A percentile compares a stretch with the other conserved stretches of the same genome.
phyloP scores from a whole-genome alignment of 2,113 vertebrate genomes.

The Sinocyclocheilus maitianheensis region DNA sequence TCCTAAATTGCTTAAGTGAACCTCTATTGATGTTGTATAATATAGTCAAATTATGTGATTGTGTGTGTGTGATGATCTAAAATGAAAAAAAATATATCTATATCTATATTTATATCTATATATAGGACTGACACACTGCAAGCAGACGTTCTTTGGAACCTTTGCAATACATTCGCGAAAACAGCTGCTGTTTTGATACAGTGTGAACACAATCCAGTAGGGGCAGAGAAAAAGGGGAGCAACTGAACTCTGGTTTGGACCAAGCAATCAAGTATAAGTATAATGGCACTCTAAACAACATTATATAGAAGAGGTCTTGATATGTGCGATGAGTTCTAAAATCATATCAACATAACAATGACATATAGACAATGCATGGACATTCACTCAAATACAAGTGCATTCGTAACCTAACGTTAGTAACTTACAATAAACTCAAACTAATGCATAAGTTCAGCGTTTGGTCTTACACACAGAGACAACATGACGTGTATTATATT shows the following conservation, averaged over 20 bases:
- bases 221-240: not conserved
- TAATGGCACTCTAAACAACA: not conserved
- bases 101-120: not conserved
- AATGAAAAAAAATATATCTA: not conserved
- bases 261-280: not conserved
- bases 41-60: not conserved
- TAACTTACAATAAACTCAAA: slow-evolving; percentile 63
- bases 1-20: not conserved
- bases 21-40: not conserved
- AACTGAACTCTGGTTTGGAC: not conserved
- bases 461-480: slow-evolving; percentile 57
- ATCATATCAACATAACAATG: slow-evolving; percentile 64
- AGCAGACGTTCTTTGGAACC: not conserved
- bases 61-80: not conserved
- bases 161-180: not conserved
- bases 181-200: not conserved
- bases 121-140: not conserved
- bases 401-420: slow-evolving; percentile 73
- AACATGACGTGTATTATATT: not conserved
- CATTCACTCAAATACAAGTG: slow-evolving; percentile 77
- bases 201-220: not conserved
- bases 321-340: slow-evolving; percentile 64
- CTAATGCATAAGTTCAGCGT: slow-evolving; percentile 60
- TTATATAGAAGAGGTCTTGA: slow-evolving; percentile 28
- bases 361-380: slow-evolving; percentile 66